Conservation (phyloP, 2,888 invertebrate genomes). For the Catocala nupta region DNA sequence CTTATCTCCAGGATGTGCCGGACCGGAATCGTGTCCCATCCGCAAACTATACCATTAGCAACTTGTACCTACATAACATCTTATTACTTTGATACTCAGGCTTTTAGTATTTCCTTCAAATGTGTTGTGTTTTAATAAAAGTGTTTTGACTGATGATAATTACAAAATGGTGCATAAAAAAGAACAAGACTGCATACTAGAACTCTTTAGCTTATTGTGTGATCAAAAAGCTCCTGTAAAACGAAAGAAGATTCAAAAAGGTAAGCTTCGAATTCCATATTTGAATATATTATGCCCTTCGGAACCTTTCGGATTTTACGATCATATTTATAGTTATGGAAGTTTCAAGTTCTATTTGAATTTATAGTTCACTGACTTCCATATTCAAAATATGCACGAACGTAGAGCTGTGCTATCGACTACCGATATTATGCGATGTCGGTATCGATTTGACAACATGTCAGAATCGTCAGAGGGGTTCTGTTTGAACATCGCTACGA, state of each 20-base stretch:
- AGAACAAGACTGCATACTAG: slow-evolving; percentile 72
- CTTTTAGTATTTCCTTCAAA: slow-evolving; percentile 11
- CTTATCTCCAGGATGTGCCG: slow-evolving; percentile 36
- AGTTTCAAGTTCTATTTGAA: slow-evolving; percentile 38
- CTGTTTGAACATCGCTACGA: slow-evolving; percentile 10
- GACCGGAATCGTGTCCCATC: slow-evolving; percentile 47
- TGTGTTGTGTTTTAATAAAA: neutral
- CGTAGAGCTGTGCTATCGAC: slow-evolving; percentile 27
- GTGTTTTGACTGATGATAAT: neutral
- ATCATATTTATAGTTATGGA: slow-evolving; percentile 25
- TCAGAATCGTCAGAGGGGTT: slow-evolving; percentile 10
- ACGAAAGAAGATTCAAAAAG: slow-evolving; percentile 58
- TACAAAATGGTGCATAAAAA: slow-evolving; percentile 71
- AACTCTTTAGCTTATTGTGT: slow-evolving; percentile 71
- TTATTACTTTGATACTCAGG: neutral
- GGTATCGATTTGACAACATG: slow-evolving; percentile 12
- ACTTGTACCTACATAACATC: no score
- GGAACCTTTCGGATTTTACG: slow-evolving; percentile 34
- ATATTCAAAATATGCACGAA: slow-evolving; percentile 16
- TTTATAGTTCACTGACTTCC: slow-evolving; percentile 19
- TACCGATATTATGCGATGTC: slow-evolving; percentile 20
- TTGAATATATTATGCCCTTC: slow-evolving; percentile 30
- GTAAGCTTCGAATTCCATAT: slow-evolving; percentile 57
- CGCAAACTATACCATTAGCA: slow-evolving; percentile 18
- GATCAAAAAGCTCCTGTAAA: slow-evolving; percentile 63